These are phyloP conservation scores for Setophaga coronata DNA, from an alignment of 2,113 vertebrate genomes.

Conservation along the genomic window DNA sequence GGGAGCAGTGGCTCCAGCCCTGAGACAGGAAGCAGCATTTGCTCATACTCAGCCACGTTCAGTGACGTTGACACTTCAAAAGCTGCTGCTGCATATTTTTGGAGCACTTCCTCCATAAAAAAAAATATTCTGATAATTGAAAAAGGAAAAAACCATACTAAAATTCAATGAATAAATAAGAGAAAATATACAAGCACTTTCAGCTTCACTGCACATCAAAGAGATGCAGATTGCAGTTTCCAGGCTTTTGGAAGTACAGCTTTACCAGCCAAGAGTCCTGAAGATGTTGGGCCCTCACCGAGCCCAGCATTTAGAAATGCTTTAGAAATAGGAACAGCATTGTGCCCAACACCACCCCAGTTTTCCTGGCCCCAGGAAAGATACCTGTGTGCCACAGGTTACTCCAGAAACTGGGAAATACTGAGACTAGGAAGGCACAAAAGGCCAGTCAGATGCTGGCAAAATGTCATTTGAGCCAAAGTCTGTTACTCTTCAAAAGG, in stretches of 20 bases:
- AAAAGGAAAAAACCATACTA: background rate
- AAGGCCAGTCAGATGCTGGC: background rate
- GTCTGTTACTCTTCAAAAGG: background rate
- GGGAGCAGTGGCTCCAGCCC: background rate
- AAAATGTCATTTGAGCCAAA: background rate
- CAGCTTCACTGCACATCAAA: background rate
- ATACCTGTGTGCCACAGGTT: background rate
- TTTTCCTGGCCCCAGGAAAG: background rate
- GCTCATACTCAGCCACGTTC: fast-evolving
- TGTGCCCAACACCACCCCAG: background rate
- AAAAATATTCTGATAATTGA: background rate
- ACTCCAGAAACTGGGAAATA: background rate
- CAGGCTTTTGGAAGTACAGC: background rate
- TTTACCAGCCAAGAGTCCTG: background rate
- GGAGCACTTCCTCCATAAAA: background rate
- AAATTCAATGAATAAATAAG: background rate
- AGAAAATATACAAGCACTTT: background rate
- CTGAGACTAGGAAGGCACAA: background rate
- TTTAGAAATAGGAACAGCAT: background rate
- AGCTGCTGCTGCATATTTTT: background rate
- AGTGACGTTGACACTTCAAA: background rate
- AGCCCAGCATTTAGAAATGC: background rate
- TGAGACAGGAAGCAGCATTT: background rate
- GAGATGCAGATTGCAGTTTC: background rate
- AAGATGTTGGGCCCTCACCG: background rate